phyloP scores from a whole-genome alignment of 2,797 vertebrate species.

The Pempheris klunzingeri region DNA sequence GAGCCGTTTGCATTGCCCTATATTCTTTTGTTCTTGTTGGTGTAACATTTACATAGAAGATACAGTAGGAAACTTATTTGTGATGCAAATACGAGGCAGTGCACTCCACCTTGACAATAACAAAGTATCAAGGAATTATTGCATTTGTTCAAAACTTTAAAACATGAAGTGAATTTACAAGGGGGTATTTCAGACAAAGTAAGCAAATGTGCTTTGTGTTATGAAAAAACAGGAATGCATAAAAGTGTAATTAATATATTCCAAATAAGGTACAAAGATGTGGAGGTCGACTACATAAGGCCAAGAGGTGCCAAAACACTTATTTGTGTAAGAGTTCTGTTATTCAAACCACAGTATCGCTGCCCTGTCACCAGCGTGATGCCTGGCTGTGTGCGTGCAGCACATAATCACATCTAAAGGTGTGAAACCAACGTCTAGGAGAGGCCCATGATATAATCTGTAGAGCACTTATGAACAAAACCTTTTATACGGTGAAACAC shows the following conservation, averaged over 20 bases:
- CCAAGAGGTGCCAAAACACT: constrained; percentile 7
- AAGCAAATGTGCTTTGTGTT: not conserved
- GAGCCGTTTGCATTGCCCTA: not conserved
- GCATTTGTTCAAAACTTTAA: too few species aligned
- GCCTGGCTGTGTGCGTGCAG: constrained; percentile 33
- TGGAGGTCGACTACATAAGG: not conserved
- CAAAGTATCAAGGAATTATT: constrained; percentile 23
- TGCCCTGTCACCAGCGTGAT: constrained; percentile 35
- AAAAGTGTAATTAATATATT: not conserved
- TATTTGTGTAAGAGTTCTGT: constrained; percentile 41
- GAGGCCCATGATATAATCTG: constrained; percentile 52
- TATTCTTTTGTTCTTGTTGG: constrained; percentile 7
- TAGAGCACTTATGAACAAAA: constrained; percentile 46
- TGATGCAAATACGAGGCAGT: not conserved
- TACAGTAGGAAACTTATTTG: not conserved
- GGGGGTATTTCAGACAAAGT: not conserved
- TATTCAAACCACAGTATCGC: not conserved
- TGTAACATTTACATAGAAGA: not conserved
- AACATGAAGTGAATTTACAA: not conserved
- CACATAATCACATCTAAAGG: constrained; percentile 47
- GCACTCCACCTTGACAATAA: constrained; percentile 12
- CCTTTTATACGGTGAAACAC: constrained; percentile 33
- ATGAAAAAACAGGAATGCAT: not conserved
- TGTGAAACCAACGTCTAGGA: constrained; percentile 55
- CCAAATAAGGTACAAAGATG: not conserved